A percentile compares a stretch with the other conserved stretches of the same genome.
Evolutionary conservation across 2,888 invertebrate species (phyloP).

Genomic region (Eumacrocentrus americanus): DNA sequence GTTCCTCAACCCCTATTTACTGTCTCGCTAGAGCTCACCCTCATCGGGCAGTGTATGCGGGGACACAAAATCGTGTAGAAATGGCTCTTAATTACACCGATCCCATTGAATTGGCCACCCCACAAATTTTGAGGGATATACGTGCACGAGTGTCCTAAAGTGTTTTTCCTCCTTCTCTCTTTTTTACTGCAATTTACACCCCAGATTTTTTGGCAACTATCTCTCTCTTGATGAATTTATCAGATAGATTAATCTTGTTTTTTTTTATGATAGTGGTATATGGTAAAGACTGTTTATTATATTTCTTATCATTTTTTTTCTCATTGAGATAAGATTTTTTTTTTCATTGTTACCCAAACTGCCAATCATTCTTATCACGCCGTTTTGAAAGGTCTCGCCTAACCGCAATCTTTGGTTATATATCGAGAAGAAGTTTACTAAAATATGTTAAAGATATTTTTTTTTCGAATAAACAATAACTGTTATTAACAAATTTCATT

Average conservation of each 20-base stretch:
- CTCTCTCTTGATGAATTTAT: neutral
- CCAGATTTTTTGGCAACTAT: constrained; percentile 3
- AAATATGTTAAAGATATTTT: too few relatives aligned
- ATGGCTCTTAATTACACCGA: constrained; percentile 62
- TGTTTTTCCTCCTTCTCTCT: constrained; percentile 40
- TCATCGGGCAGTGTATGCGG: constrained; percentile 34
- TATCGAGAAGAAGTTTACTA: too few relatives aligned
- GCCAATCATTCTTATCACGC: constrained; percentile 29
- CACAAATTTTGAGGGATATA: constrained; percentile 43
- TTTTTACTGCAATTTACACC: constrained; percentile 10
- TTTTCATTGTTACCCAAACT: neutral
- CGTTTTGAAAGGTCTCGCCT: constrained; percentile 6
- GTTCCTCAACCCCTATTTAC: constrained; percentile 47
- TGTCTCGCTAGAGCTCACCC: constrained; percentile 46
- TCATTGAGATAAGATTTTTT: neutral
- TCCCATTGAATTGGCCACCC: constrained; percentile 57
- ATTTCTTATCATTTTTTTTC: neutral
- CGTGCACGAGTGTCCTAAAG: constrained; percentile 50
- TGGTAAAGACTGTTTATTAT: neutral
- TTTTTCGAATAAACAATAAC: too few relatives aligned
- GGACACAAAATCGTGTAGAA: constrained; percentile 59
- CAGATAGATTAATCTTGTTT: too few relatives aligned
- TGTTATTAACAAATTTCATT: too few relatives aligned
- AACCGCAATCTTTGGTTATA: constrained; percentile 35
- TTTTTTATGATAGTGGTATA: neutral